A percentile compares a stretch with the other conserved stretches of the same genome.
Evolutionary conservation across 2,113 vertebrate genomes (phyloP).

Genomic region (Actenoides lindsayi): DNA sequence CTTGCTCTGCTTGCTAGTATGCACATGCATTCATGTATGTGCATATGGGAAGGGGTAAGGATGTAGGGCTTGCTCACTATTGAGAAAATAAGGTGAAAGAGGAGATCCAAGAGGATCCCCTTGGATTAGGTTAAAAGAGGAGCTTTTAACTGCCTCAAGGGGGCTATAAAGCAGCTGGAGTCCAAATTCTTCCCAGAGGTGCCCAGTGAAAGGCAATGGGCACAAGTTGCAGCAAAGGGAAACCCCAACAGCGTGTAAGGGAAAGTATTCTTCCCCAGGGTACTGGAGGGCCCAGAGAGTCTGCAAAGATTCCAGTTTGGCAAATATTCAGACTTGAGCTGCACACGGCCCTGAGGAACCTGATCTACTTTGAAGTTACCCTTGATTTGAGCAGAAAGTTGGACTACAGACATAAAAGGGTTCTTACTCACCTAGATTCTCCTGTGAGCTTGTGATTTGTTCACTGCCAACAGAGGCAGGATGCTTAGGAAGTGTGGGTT

Average conservation of each 20-base stretch:
- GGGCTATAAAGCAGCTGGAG: not conserved
- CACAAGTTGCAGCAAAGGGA: not conserved
- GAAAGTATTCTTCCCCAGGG: not conserved
- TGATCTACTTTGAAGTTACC: not conserved
- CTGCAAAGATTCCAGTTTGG: not conserved
- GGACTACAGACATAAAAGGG: not conserved
- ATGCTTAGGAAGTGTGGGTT: not conserved
- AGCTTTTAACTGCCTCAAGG: not conserved
- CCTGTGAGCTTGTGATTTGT: not conserved
- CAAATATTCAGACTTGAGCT: not conserved
- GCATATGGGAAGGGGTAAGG: not conserved
- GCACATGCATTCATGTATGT: not conserved
- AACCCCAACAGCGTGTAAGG: accelerated
- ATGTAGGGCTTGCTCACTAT: not conserved
- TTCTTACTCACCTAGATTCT: not conserved
- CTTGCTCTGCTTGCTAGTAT: not conserved
- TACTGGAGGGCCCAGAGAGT: not conserved
- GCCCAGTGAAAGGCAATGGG: not conserved
- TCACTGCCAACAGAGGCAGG: not conserved
- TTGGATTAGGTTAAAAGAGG: too few species aligned
- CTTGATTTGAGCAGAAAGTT: not conserved
- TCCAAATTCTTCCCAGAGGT: not conserved
- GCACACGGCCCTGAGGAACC: not conserved
- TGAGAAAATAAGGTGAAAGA: not conserved
- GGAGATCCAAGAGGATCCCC: not conserved